Evolutionary conservation across 2,888 invertebrate species (phyloP), one percentile per base, ranked within the genome.

Genomic region (Mayetiola destructor): DNA sequence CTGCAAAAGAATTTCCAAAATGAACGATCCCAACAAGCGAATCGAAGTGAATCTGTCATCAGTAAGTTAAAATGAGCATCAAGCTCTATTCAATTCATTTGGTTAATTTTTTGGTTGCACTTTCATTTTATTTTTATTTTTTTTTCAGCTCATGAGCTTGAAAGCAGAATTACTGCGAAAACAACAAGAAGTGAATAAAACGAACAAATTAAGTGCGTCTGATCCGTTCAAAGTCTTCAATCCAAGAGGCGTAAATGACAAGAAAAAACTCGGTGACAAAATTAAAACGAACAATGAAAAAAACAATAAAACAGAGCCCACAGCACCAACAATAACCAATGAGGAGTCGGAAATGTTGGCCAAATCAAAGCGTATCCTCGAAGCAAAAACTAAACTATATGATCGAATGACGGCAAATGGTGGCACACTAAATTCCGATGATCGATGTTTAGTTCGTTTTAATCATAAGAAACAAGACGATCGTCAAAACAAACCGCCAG

Each of bases 91-190:
- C n/a, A n/a, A 48, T 12, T n/a, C 36, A 39, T 39, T 18, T 39
- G 8, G 2, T n/a, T 8, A 18, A 48, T n/a, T 37, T 55, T 18
- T 39, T 27, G 3, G 14, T 21, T 10, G 30, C 12, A 32, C 29
- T 5, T 8, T 21, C 20, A 12, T 39, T 56, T 39, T 35, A 21
- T 32, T 8, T 27, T 54, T 29, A 32, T 32, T 32, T 32, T 32
- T 9, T 32, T 32, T 71, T 55, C 67, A 82, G 78, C 67, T 89
- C 56, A 72, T 89, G n/a, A 87, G 85, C 65, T 74, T 95, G 59
- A 93, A 93, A 74, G 93, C 94, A 1, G 94, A 95, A 72, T 75
- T 95, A 16, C 69, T 87, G 52, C 79, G 85, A 60, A 94, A 94
- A 70, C 87, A 91, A 71, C 83, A 86, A 64, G 91, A 93, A 72